Percentiles rank a stretch among this genome's conserved stretches.
phyloP scores from a whole-genome alignment of 2,797 vertebrate genomes.

The Sebastes hubbsi region DNA sequence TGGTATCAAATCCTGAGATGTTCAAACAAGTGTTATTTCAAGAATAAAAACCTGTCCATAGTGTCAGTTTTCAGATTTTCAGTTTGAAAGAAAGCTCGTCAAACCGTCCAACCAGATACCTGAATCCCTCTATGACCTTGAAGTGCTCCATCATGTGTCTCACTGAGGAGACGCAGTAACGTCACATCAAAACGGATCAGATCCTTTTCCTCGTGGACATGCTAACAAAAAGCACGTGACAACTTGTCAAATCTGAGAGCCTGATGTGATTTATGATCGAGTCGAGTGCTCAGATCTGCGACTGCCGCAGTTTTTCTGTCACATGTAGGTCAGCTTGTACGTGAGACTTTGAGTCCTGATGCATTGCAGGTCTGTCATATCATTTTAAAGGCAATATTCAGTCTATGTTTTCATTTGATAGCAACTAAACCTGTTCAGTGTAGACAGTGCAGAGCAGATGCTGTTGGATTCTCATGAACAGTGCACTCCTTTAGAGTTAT shows the following conservation, averaged over 20 bases:
- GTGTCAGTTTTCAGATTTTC: no score
- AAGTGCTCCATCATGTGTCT: neutral
- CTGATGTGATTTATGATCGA: slow-evolving; percentile 9
- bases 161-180: neutral
- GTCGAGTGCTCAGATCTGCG: neutral
- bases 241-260: neutral
- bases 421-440: neutral
- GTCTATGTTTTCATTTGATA: neutral
- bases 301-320: neutral
- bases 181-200: no score
- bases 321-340: slow-evolving; percentile 29
- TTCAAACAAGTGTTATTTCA: no score
- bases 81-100: no score
- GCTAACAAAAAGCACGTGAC: neutral
- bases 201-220: neutral
- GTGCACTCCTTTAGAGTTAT: neutral
- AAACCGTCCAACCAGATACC: no score
- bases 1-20: no score
- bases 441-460: neutral
- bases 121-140: neutral
- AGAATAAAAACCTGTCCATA: no score
- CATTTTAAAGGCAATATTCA: neutral
- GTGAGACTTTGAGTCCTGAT: neutral
- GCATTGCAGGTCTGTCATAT: neutral
- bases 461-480: neutral